phyloP scores from a whole-genome alignment of 2,113 vertebrate species.

The Rafetus swinhoei region DNA sequence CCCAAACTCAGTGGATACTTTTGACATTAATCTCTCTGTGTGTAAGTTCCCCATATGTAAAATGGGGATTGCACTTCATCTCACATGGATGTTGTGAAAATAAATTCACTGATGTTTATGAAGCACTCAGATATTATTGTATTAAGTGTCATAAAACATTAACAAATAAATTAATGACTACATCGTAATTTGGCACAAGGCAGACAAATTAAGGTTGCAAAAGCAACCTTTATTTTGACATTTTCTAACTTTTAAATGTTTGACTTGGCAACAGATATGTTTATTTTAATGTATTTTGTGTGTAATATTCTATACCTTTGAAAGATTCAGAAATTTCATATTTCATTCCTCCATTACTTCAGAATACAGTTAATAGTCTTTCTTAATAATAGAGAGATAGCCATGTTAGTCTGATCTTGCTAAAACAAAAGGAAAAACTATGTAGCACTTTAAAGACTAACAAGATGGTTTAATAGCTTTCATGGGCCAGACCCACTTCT shows the following conservation, averaged over 20 bases:
- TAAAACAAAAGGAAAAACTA: too few species aligned
- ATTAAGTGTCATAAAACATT: not conserved
- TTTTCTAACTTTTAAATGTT: not conserved
- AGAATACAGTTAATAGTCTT: not conserved
- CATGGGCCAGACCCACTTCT: too few species aligned
- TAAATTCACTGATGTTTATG: not conserved
- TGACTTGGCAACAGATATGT: not conserved
- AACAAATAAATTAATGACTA: not conserved
- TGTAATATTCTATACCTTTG: not conserved
- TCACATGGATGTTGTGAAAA: not conserved
- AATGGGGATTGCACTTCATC: not conserved
- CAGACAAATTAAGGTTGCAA: not conserved
- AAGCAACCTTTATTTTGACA: not conserved
- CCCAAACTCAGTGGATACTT: not conserved
- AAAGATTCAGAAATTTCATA: not conserved
- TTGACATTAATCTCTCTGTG: not conserved
- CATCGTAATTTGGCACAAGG: not conserved
- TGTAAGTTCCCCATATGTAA: rapidly evolving
- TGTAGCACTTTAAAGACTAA: too few species aligned
- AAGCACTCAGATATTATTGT: not conserved
- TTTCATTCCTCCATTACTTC: not conserved
- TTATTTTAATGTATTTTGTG: too few species aligned
- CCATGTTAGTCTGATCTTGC: too few species aligned
- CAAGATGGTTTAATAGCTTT: too few species aligned
- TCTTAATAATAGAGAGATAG: too few species aligned